A percentile compares a stretch with the other conserved stretches of the same genome.
phyloP scores from a whole-genome alignment of 2,888 invertebrate species.

The Synanthedon vespiformis region DNA sequence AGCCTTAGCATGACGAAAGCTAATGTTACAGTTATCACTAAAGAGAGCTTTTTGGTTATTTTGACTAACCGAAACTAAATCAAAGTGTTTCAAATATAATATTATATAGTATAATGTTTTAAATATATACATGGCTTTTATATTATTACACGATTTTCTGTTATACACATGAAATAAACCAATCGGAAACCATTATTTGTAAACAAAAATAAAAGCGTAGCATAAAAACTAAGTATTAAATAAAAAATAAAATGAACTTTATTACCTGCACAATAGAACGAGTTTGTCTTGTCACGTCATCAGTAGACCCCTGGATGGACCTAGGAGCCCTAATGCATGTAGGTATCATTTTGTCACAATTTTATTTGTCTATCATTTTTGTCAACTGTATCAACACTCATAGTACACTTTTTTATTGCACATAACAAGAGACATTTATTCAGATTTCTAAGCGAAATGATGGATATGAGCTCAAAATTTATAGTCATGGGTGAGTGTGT shows the following conservation, averaged over 20 bases:
- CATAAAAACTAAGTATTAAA: background rate
- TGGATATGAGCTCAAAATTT: too few relatives aligned
- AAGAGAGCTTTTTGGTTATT: too few relatives aligned
- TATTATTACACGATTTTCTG: too few relatives aligned
- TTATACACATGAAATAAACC: background rate
- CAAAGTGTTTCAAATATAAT: too few relatives aligned
- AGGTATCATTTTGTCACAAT: constrained; percentile 68
- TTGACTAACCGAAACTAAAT: too few relatives aligned
- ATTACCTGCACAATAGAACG: constrained; percentile 78
- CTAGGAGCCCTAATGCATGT: constrained; percentile 79
- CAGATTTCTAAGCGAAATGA: constrained; percentile 11
- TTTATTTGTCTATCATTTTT: constrained; percentile 3
- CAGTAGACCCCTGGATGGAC: constrained; percentile 79
- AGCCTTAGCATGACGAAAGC: too few relatives aligned
- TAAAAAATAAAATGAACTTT: background rate
- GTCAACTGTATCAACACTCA: background rate
- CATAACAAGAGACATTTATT: constrained; percentile 5
- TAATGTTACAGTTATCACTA: too few relatives aligned
- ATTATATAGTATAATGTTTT: too few relatives aligned
- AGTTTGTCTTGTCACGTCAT: constrained; percentile 79
- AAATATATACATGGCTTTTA: too few relatives aligned
- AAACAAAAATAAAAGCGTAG: background rate
- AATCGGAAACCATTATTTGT: background rate
- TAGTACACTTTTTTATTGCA: background rate
- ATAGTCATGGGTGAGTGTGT: background rate